Base-by-base conservation (phyloP, 92 coral and sea anemone species). In the Zoanthus sociatus region DNA sequence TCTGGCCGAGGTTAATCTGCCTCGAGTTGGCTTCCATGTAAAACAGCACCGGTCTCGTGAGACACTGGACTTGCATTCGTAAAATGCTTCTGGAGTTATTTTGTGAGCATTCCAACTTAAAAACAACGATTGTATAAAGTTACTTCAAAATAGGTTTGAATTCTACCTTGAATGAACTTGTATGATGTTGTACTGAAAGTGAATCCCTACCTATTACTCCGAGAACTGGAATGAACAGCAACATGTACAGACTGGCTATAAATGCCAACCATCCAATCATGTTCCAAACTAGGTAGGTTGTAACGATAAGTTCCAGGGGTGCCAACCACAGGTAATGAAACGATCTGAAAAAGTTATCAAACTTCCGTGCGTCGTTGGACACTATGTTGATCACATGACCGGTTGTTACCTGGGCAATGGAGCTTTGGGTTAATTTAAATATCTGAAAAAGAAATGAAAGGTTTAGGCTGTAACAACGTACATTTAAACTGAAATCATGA, bases 271-370 rank as follows among this genome's bases (percentile, higher is more conserved):
- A 81, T 54, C 85, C 85, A 6, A 81, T 81, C 85, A 66, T 81
- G 45, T 67, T 45, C 85, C 85, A 81, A n/a, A 68, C 85, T 15
- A 81, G 75, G 44, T 81, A 81, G 16, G 85, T 81, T 63, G 85
- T 81, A 31, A 81, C 46, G 11, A 46, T 58, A 44, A 81, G 85
- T 67, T 81, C 85, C 75, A 81, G 48, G 21, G 85, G 85, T 56
- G 85, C 85, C 46, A 81, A 67, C 85, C 85, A 81, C 37, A 81
- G 63, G 32, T 81, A 81, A 71, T 81, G 85, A 48, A 81, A 81
- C n/a, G 85, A 81, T 10, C 85, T 64, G 75, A 81, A 81, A 74
- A 81, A 81, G n/a, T 81, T 81, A 74, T 81, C 85, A 46, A 81
- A 81, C 75, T 81, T 81, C 4, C 85, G 85, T 6, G 66, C 85